Percentiles rank a stretch among this genome's conserved stretches.
phyloP scores from a whole-genome alignment of 2,113 vertebrate genomes.

The Grammomys surdaster region DNA sequence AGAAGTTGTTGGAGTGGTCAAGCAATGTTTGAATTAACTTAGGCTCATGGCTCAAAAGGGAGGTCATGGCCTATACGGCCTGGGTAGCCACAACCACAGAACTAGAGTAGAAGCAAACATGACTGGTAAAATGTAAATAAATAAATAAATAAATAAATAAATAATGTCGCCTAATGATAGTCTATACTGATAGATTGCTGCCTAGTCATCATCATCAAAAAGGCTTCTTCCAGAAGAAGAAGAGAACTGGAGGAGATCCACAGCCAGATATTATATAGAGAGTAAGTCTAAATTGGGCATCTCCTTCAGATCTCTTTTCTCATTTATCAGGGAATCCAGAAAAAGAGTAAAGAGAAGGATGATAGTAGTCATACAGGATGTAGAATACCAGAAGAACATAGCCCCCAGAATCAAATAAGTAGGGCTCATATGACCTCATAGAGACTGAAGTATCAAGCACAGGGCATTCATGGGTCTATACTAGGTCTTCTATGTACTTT shows the following conservation, averaged over 20 bases:
- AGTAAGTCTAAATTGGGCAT: not conserved
- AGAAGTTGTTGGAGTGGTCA: not conserved
- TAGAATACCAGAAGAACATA: accelerated
- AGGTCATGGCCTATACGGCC: not conserved
- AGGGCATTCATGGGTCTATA: not conserved
- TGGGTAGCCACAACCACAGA: not conserved
- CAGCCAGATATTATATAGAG: not conserved
- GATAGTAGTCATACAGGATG: not conserved
- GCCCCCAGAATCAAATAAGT: not conserved
- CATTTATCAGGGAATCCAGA: not conserved
- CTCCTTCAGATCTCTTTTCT: not conserved
- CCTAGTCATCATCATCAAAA: not conserved
- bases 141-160: no score
- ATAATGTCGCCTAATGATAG: not conserved
- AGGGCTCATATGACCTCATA: not conserved
- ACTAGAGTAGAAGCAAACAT: not conserved
- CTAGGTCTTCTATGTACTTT: not conserved
- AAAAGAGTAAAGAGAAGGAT: not conserved
- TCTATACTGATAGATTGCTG: not conserved
- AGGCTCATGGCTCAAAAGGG: not conserved
- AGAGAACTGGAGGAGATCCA: not conserved
- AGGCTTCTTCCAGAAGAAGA: not conserved
- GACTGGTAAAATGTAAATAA: no score
- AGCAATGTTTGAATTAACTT: not conserved
- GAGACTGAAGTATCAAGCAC: not conserved